phyloP scores from a whole-genome alignment of 2,113 vertebrate species.

The Paratilapia polleni region DNA sequence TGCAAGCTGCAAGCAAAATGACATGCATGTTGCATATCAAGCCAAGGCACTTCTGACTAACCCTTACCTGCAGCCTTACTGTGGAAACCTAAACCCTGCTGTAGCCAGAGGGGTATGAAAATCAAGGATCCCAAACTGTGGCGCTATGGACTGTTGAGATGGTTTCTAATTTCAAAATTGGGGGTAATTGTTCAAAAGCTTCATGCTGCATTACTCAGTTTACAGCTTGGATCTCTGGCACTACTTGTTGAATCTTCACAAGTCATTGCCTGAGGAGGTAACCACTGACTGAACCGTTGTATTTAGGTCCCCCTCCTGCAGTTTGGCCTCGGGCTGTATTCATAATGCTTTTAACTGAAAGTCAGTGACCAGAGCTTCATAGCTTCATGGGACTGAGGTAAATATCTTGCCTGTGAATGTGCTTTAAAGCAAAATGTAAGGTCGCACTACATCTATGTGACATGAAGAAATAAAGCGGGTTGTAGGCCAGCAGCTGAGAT shows the following conservation, averaged over 20 bases:
- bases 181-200: neutral
- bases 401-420: neutral
- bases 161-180: neutral
- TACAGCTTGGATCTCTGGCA: neutral
- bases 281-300: neutral
- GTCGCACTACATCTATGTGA: neutral
- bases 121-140: neutral
- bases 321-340: slow-evolving; percentile 31
- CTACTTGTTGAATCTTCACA: slow-evolving; percentile 14
- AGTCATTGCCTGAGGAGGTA: slow-evolving; percentile 1
- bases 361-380: neutral
- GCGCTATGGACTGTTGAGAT: neutral
- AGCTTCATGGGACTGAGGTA: neutral
- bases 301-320: slow-evolving; percentile 21
- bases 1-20: slow-evolving; percentile 47
- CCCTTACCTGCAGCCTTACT: slow-evolving; percentile 5
- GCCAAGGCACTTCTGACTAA: slow-evolving; percentile 77
- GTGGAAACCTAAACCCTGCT: slow-evolving; percentile 34
- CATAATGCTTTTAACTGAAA: slow-evolving; percentile 15
- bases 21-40: slow-evolving; percentile 36
- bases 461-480: neutral
- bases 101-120: slow-evolving; percentile 5
- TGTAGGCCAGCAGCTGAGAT: neutral
- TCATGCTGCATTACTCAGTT: neutral
- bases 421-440: neutral